Percentiles rank a stretch among this genome's conserved stretches.
phyloP scores from a whole-genome alignment of 2,888 invertebrate species.

The Osmoderma eremita region DNA sequence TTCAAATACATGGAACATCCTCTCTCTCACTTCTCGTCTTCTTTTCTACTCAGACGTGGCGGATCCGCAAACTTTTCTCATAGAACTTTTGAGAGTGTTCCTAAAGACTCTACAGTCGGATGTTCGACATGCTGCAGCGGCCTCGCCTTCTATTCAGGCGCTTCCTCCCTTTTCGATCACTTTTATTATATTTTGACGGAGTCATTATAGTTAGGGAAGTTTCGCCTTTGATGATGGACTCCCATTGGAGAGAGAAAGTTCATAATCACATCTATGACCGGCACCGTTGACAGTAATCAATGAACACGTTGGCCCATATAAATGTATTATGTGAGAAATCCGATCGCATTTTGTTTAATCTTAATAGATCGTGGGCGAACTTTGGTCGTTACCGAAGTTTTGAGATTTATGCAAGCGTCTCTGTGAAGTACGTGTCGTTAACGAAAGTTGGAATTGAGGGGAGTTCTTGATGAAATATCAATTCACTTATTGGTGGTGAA shows the following conservation, averaged over 20 bases:
- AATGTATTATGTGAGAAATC: conserved; percentile 31
- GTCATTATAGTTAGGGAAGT: conserved; percentile 33
- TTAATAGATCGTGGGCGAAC: conserved; percentile 27
- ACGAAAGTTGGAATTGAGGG: background rate
- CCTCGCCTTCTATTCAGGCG: conserved; percentile 18
- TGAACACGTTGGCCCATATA: conserved; percentile 37
- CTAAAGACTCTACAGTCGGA: conserved; percentile 38
- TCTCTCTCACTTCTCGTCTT: background rate
- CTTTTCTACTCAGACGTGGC: conserved; percentile 1
- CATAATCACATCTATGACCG: conserved; percentile 31
- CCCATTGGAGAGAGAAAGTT: conserved; percentile 19
- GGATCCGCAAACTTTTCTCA: conserved; percentile 39
- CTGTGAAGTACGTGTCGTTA: background rate
- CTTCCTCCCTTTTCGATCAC: conserved; percentile 29
- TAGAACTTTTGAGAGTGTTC: conserved; percentile 41
- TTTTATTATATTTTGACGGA: conserved; percentile 38
- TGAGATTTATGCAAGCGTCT: conserved; percentile 25
- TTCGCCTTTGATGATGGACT: conserved; percentile 26
- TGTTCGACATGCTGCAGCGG: conserved; percentile 33
- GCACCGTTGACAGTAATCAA: conserved; percentile 33
- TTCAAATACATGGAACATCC: conserved; percentile 5
- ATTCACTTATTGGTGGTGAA: background rate
- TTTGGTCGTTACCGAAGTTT: conserved; percentile 16
- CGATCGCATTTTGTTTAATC: conserved; percentile 27
- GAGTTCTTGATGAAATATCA: background rate